Base-by-base conservation (phyloP, 2,888 invertebrate species). In the Eilema sororculum region DNA sequence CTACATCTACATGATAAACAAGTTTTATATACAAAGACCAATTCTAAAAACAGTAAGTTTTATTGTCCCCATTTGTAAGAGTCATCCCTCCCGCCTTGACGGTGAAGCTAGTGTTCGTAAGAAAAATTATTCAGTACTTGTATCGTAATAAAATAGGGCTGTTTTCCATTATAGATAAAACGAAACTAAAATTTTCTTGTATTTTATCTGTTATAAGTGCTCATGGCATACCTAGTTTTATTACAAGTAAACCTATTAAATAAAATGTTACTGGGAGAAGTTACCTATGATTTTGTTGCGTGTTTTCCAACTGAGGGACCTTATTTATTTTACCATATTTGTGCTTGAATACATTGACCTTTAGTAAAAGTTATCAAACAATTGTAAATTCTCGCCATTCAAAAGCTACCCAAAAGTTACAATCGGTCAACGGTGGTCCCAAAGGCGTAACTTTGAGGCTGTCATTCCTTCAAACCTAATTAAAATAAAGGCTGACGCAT, bases 11-110 rank as follows among this genome's bases (percentile, higher is more conserved):
- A 52, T 52, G 9, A n/a, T 52, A 52, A 30, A 60, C 30, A 30
- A 30, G 20, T 30, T 28, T 59, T 28, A 30, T 60, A 60, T 28
- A 20, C 60, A 28, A 10, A 60, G 30, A 60, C 30, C 60, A 30
- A 46, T 52, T 52, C n/a, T n/a, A 52, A n/a, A n/a, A 52, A 52
- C 52, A 52, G 52, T 52, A 52, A n/a, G 52, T 52, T 52, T 52
- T 52, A 52, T 52, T 52, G 52, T 52, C 52, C 8, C 52, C n/a
- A 52, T 52, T 20, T 60, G 30, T 25, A 20, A 30, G 16, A 59
- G 59, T 30, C 28, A 60, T 20, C 16, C n/a, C 9, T 30, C 28
- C n/a, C 9, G 52, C 52, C 20, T 20, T 20, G 52, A n/a, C 52
- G 52, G 52, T 5, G n/a, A 52, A 52, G 52, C n/a, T 52, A n/a